Evolutionary conservation across 2,888 invertebrate genomes (phyloP).

Genomic region (Tachina fera): DNA sequence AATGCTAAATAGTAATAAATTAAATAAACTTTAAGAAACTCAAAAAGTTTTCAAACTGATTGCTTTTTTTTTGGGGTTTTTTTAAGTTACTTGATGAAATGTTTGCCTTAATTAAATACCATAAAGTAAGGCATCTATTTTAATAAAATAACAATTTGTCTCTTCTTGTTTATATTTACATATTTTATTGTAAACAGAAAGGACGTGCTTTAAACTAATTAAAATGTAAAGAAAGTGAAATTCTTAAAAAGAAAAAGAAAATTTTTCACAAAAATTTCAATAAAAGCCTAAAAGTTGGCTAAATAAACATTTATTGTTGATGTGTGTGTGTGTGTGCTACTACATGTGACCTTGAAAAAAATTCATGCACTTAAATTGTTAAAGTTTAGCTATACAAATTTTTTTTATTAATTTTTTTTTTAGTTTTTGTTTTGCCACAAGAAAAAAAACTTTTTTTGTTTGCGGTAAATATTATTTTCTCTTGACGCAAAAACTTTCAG

Average conservation of each 20-base stretch:
- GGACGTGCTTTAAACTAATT: constrained; percentile 34
- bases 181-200: neutral
- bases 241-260: too few species aligned
- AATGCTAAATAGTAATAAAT: constrained; percentile 18
- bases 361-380: constrained; percentile 48
- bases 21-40: neutral
- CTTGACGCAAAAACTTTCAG: neutral
- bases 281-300: constrained; percentile 57
- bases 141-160: neutral
- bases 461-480: constrained; percentile 7
- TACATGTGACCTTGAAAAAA: constrained; percentile 52
- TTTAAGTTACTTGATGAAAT: neutral
- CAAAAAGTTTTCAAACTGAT: neutral
- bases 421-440: constrained; percentile 3
- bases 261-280: constrained; percentile 27
- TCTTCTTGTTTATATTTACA: neutral
- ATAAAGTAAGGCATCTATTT: neutral
- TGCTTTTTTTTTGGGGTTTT: neutral
- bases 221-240: constrained; percentile 11
- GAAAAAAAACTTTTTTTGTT: neutral
- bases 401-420: constrained; percentile 25
- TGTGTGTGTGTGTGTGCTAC: neutral
- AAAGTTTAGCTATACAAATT: constrained; percentile 45
- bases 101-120: neutral
- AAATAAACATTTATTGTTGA: constrained; percentile 11